phyloP scores from a whole-genome alignment of 2,797 vertebrate species.

The Hoplostethus atlanticus region DNA sequence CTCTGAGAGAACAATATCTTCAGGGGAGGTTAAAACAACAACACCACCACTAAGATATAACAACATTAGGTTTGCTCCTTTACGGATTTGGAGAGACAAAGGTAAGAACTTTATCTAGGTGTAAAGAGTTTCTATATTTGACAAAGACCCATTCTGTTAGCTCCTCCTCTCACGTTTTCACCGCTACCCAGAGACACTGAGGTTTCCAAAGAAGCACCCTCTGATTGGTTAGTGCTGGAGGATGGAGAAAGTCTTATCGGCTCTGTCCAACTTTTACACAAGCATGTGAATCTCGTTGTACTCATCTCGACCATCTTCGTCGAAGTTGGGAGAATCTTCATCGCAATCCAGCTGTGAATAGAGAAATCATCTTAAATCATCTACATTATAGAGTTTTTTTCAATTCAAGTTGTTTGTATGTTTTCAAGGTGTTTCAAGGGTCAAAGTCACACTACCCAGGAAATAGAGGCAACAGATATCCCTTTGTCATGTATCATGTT shows the following conservation, averaged over 20 bases:
- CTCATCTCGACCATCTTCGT: conserved; percentile 95
- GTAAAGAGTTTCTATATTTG: conserved; percentile 35
- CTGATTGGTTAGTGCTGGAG: conserved; percentile 39
- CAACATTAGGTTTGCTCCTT: conserved; percentile 36
- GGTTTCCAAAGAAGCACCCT: conserved; percentile 43
- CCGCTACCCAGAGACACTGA: conserved; percentile 32
- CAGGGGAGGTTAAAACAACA: conserved; percentile 43
- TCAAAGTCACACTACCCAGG: not conserved
- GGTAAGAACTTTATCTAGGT: conserved; percentile 37
- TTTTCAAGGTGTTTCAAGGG: not conserved
- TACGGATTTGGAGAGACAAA: conserved; percentile 46
- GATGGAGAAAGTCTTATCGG: conserved; percentile 11
- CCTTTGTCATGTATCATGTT: not conserved
- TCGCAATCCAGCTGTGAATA: conserved; percentile 92
- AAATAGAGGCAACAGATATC: not conserved
- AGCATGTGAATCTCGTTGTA: conserved; percentile 99
- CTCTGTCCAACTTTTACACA: conserved; percentile 79
- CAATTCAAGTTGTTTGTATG: not conserved
- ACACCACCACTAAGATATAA: conserved; percentile 35
- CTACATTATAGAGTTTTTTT: conserved; percentile 1
- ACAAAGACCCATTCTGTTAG: conserved; percentile 27
- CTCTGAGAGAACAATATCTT: conserved; percentile 30
- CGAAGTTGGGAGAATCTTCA: conserved; percentile 95
- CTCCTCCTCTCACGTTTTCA: conserved; percentile 14
- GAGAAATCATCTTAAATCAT: conserved; percentile 26